Evolutionary conservation across 1,140 invertebrate genomes (phyloP), one percentile per base, ranked within the genome.

Genomic region (Listronotus oregonensis): DNA sequence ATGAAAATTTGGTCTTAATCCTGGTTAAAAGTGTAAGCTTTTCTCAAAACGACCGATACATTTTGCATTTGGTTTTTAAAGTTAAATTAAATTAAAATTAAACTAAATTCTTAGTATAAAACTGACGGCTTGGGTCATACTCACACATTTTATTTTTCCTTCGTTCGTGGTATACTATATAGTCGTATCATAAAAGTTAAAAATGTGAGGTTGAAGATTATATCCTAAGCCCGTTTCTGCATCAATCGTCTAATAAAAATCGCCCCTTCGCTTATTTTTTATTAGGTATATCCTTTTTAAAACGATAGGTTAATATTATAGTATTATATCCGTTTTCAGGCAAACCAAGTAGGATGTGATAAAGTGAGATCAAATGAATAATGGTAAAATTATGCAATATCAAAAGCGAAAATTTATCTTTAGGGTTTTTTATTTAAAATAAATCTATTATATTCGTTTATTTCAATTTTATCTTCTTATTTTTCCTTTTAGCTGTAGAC

Each of bases 391-490:
- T 61, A 61, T 61, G 37, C 58, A 51, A 51, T 37, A 61, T 61
- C 49, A 61, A 61, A 51, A 51, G 10, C 15, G 58, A 43, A 51
- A 61, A 61, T 61, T 61, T 61, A 61, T 61, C 58, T 61, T 61
- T 49, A 50, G 7, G 27, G 58, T 61, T 61, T 61, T n/a, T 61
- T 51, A 61, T 61, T 61, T 51, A 61, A 61, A 61, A 51, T 61
- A 61, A 61, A 61, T 61, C 58, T 61, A 61, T 61, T 61, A 61
- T 61, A 61, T 61, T 61, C 58, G 58, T 61, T 61, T 61, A 61
- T 61, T 61, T 61, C 46, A 43, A 44, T 61, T 49, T 61, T 61
- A 61, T 61, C 58, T 61, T 50, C 9, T 60, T 49, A 47, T 11
- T 50, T 61, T 18, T 49, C 46, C 49, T 49, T 61, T 61, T n/a